phyloP scores from a whole-genome alignment of 2,113 vertebrate genomes.

The Oriolus oriolus region DNA sequence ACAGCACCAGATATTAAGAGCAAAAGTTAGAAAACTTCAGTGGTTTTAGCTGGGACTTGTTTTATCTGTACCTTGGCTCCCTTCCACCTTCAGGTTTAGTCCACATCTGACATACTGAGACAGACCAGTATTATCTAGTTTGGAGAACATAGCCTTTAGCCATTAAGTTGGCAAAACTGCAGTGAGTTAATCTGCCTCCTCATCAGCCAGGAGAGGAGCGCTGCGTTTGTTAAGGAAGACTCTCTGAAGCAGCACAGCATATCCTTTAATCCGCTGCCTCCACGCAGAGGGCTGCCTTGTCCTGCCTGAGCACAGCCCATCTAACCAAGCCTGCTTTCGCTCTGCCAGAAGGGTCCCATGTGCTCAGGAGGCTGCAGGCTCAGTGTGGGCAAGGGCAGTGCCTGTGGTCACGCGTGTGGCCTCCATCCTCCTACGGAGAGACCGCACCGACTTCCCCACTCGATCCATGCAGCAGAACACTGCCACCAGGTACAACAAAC shows the following conservation, averaged over 20 bases:
- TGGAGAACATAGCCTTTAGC: neutral
- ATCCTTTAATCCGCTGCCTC: neutral
- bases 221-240: neutral
- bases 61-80: neutral
- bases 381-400: neutral
- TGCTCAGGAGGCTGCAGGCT: neutral
- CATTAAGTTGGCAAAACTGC: neutral
- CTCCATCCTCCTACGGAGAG: neutral
- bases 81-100: neutral
- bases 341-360: neutral
- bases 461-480: neutral
- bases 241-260: neutral
- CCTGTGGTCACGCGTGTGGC: fast-evolving
- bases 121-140: neutral
- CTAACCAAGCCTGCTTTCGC: neutral
- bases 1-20: neutral
- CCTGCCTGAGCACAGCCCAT: neutral
- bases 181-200: neutral
- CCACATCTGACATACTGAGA: neutral
- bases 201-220: neutral
- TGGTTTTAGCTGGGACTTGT: conserved; percentile 11
- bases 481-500: neutral
- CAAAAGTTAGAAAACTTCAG: conserved; percentile 9
- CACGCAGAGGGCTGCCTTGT: neutral
- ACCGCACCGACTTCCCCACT: fast-evolving